Evolutionary conservation across 2,888 invertebrate genomes (phyloP).

Genomic region (Pseudolycoriella hygida): DNA sequence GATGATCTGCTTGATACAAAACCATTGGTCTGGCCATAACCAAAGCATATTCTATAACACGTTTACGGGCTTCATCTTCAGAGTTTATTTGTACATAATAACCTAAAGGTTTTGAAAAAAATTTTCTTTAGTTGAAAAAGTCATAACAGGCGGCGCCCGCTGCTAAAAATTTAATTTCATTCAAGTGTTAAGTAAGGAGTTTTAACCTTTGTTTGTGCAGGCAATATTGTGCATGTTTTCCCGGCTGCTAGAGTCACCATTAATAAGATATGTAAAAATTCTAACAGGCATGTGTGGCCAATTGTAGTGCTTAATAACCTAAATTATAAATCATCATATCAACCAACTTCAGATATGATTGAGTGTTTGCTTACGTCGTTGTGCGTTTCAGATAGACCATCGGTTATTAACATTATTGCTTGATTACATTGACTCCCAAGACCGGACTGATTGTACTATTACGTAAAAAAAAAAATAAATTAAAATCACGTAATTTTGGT

Average conservation of each 20-base stretch:
- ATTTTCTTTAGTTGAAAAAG: neutral
- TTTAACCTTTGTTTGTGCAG: constrained; percentile 79
- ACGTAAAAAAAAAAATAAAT: constrained; percentile 13
- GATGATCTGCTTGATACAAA: constrained; percentile 79
- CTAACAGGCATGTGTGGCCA: constrained; percentile 88
- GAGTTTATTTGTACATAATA: constrained; percentile 81
- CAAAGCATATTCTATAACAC: constrained; percentile 86
- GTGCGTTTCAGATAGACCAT: constrained; percentile 63
- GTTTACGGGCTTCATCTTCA: constrained; percentile 72
- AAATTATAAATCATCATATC: constrained; percentile 12
- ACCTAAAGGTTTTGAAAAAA: neutral
- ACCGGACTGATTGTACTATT: constrained; percentile 62
- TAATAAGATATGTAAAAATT: constrained; percentile 91
- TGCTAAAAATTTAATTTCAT: neutral
- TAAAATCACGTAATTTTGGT: no score
- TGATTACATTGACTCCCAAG: constrained; percentile 92
- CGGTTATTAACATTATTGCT: constrained; percentile 93
- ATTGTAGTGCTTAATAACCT: constrained; percentile 63
- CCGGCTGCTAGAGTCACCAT: constrained; percentile 76
- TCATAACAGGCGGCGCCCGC: neutral
- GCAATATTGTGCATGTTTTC: constrained; percentile 87
- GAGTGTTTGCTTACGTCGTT: constrained; percentile 30
- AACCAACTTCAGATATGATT: neutral
- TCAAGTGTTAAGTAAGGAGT: neutral
- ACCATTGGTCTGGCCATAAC: constrained; percentile 94